These are phyloP conservation scores for Paratrypauchen microcephalus DNA, from an alignment of 2,797 vertebrate species.

Conservation along the genomic window DNA sequence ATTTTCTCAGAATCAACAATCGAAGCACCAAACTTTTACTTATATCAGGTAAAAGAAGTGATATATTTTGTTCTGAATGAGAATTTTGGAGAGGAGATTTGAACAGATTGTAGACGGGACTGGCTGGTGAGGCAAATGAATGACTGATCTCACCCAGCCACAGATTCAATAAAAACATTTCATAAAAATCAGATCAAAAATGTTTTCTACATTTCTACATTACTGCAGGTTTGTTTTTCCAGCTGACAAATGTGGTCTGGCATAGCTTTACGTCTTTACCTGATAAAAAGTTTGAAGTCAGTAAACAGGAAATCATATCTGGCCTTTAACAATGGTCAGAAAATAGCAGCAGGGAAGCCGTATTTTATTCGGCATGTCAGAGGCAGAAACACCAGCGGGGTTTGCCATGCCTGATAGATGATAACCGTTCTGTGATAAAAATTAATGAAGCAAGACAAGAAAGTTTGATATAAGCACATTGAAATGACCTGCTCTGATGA, in stretches of 20 bases:
- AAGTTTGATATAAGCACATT: neutral
- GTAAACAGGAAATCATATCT: constrained; percentile 8
- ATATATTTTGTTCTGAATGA: too few species aligned
- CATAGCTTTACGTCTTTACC: neutral
- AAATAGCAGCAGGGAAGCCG: constrained; percentile 9
- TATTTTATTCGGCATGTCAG: neutral
- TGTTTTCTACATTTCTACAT: neutral
- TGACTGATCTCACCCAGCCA: neutral
- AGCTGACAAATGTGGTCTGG: neutral
- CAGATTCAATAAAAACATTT: neutral
- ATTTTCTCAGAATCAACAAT: too few species aligned
- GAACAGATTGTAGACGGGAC: too few species aligned
- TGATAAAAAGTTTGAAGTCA: neutral
- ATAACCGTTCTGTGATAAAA: neutral
- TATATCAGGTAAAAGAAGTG: too few species aligned
- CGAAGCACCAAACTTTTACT: too few species aligned
- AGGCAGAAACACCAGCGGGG: neutral
- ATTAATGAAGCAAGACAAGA: neutral
- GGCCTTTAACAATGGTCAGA: constrained; percentile 6
- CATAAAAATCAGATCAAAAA: neutral
- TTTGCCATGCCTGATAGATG: neutral
- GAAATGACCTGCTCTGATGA: neutral
- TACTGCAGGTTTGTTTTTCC: neutral
- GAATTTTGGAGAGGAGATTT: too few species aligned
- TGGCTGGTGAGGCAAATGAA: too few species aligned